Evolutionary conservation across 1,140 invertebrate genomes (phyloP).

Genomic region (Ceratitis capitata): DNA sequence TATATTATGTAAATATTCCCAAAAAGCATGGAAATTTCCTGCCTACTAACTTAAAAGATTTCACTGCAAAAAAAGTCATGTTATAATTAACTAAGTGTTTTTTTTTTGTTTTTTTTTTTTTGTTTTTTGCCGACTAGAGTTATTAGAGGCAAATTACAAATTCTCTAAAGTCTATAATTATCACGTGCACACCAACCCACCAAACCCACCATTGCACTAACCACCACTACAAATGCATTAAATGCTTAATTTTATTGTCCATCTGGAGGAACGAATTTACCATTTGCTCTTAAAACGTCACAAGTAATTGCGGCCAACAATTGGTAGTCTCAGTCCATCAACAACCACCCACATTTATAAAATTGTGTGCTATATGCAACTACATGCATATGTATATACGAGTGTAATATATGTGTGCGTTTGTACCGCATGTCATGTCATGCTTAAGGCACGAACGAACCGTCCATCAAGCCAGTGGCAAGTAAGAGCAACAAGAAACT

Average conservation of each 20-base stretch:
- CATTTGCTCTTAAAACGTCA: conserved; percentile 30
- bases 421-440: background rate
- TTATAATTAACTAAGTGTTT: background rate
- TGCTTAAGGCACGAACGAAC: background rate
- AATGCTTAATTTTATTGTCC: conserved; percentile 12
- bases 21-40: no score
- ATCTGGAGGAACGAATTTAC: background rate
- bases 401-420: background rate
- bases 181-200: background rate
- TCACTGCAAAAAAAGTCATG: no score
- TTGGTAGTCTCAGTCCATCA: no score
- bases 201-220: background rate
- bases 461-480: background rate
- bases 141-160: conserved; percentile 11
- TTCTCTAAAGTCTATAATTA: background rate
- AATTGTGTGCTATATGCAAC: background rate
- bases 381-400: no score
- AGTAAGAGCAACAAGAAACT: background rate
- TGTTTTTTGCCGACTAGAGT: background rate
- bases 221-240: no score
- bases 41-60: no score
- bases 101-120: background rate
- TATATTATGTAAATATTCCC: no score
- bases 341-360: no score
- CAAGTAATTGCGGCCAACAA: conserved; percentile 9